These are phyloP conservation scores for Auanema freiburgensis DNA, from an alignment of 2,888 invertebrate species.

Conservation along the genomic window DNA sequence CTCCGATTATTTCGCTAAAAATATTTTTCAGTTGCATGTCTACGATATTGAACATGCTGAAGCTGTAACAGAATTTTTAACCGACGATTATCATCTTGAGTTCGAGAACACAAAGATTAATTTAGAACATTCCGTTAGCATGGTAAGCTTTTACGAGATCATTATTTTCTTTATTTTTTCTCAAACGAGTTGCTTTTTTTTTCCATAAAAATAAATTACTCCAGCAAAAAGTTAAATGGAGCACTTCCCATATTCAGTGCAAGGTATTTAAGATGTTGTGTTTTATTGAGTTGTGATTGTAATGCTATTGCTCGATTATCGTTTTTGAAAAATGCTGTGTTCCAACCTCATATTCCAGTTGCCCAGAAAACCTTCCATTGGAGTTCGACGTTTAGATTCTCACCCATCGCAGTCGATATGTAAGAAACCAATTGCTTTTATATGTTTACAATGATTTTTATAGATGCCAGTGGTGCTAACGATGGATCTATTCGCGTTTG, in stretches of 20 bases:
- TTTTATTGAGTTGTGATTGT: conserved; percentile 4
- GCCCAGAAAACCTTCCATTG: conserved; percentile 88
- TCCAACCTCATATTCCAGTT: conserved; percentile 74
- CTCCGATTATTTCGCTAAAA: no score
- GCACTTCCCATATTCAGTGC: no score
- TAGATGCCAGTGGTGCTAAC: conserved; percentile 85
- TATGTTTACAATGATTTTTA: conserved; percentile 10
- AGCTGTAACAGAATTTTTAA: no score
- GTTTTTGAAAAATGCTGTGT: conserved; percentile 6
- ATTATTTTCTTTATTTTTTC: no score
- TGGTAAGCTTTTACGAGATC: no score
- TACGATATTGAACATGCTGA: no score
- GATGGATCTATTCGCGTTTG: conserved; percentile 93
- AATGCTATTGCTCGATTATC: conserved; percentile 8
- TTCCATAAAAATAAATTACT: background rate
- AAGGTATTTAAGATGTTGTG: no score
- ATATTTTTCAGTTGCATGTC: no score
- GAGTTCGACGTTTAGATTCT: conserved; percentile 89
- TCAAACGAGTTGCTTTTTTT: conserved; percentile 5
- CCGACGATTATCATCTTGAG: no score
- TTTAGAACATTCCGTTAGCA: no score
- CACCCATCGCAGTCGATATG: conserved; percentile 93
- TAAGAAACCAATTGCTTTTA: conserved; percentile 70
- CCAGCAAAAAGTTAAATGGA: background rate
- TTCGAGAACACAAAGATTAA: no score